A percentile compares a stretch with the other conserved stretches of the same genome.
Evolutionary conservation across 2,113 vertebrate species (phyloP).

Genomic region (Phrynosoma blainvillii): DNA sequence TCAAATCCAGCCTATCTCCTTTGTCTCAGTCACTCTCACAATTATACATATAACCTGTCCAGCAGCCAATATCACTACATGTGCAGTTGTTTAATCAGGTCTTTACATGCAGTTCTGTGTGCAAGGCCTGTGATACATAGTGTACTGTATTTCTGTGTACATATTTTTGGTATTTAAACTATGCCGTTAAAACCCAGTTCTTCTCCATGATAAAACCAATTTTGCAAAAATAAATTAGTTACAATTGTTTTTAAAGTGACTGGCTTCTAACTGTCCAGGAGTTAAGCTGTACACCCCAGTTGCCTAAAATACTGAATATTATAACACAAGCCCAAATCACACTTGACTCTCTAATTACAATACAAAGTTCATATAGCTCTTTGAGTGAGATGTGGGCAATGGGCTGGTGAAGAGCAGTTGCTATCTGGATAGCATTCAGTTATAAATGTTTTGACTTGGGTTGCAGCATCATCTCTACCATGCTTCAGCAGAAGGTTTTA

Average conservation of each 20-base stretch:
- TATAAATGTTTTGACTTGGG: background rate
- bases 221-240: background rate
- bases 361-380: background rate
- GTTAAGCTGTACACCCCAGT: background rate
- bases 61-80: background rate
- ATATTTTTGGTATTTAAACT: background rate
- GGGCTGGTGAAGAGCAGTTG: too few relatives aligned
- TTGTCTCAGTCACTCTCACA: too few relatives aligned
- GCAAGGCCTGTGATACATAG: too few relatives aligned
- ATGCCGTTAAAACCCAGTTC: background rate
- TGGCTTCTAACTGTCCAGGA: background rate
- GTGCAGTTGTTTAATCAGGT: background rate
- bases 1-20: background rate
- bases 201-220: background rate
- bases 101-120: background rate
- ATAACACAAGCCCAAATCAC: background rate
- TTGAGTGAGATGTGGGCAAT: background rate
- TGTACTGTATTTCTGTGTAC: too few relatives aligned
- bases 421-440: too few relatives aligned
- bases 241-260: background rate
- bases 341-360: background rate
- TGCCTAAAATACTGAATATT: background rate
- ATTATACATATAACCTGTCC: too few relatives aligned
- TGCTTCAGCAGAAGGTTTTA: background rate
- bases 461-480: background rate